Evolutionary conservation across 2,113 vertebrate genomes (phyloP).

Genomic region (Argyrosomus japonicus): DNA sequence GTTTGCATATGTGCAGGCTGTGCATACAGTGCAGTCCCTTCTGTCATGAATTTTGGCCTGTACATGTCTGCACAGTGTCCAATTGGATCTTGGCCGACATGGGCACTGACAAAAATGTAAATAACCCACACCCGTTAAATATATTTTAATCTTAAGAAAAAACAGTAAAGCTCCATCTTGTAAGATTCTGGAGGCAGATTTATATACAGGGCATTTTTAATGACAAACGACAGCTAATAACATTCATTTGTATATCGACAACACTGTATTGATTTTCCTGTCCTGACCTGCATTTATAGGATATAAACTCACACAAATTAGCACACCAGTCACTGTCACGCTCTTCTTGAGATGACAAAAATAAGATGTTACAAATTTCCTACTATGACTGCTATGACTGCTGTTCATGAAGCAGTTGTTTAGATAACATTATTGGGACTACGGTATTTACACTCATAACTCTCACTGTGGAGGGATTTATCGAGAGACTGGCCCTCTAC

Average conservation of each 20-base stretch:
- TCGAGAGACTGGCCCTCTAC: neutral
- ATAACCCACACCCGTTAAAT: neutral
- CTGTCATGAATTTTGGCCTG: neutral
- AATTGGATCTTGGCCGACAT: neutral
- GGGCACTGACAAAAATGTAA: neutral
- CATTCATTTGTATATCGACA: neutral
- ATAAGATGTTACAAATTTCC: too few species aligned
- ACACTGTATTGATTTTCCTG: conserved; percentile 6
- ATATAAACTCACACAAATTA: neutral
- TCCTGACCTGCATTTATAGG: neutral
- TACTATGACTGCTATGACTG: neutral
- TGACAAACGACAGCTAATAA: neutral
- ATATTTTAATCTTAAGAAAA: neutral
- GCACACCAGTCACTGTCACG: conserved; percentile 1
- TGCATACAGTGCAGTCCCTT: neutral
- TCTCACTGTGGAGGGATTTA: neutral
- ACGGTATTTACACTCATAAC: neutral
- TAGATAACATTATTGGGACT: neutral
- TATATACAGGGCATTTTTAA: neutral
- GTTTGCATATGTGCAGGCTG: neutral
- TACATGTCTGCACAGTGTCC: neutral
- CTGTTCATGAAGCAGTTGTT: too few species aligned
- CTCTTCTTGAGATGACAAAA: too few species aligned
- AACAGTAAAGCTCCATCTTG: neutral
- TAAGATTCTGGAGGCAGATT: neutral